Evolutionary conservation across 2,113 vertebrate species (phyloP), one percentile per base, ranked within the genome.

Genomic region (Montifringilla adamsi): DNA sequence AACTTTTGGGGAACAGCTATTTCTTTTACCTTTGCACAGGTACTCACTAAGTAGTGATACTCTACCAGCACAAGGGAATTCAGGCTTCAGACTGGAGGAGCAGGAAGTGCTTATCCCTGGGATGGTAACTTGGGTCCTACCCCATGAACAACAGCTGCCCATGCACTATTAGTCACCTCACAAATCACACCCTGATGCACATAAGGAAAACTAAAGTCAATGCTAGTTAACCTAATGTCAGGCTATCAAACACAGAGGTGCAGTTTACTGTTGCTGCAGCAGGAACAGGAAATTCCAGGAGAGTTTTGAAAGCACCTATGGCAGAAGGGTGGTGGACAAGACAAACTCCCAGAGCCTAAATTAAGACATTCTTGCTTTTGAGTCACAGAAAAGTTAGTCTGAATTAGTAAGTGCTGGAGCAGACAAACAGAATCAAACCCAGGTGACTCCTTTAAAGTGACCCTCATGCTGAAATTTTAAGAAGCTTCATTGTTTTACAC

Each of bases 211-310:
- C 35, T 69, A 1, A 59, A 93, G 72, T 50, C 63, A 44, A n/a
- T 55, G 76, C 43, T 59, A 50, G 68, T 69, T 90, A 87, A 53
- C 33, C 84, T 96, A 93, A 84, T 74, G 64, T 30, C 41, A 85
- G 94, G 88, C 46, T 96, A 75, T 9, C 63, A 60, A 50, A 67
- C 2, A 4, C 0, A 76, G 37, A 83, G 39, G 11, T 58, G 59
- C 44, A 93, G 39, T 43, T 68, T 46, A 35, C 28, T 76, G 49
- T 13, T 85, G 59, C 44, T 78, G 64, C 56, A 92, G 80, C 83
- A 77, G 27, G 39, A 56, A 94, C 95, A 94, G 95, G 95, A 97
- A 97, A 96, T 94, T 78, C 96, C 95, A 91, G 56, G 10, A 72
- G 39, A 87, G 78, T 82, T 92, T 70, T 74, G 60, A 70, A 59